Conservation (phyloP, 2,888 invertebrate species). For the Brachynemurus nebulosus region DNA sequence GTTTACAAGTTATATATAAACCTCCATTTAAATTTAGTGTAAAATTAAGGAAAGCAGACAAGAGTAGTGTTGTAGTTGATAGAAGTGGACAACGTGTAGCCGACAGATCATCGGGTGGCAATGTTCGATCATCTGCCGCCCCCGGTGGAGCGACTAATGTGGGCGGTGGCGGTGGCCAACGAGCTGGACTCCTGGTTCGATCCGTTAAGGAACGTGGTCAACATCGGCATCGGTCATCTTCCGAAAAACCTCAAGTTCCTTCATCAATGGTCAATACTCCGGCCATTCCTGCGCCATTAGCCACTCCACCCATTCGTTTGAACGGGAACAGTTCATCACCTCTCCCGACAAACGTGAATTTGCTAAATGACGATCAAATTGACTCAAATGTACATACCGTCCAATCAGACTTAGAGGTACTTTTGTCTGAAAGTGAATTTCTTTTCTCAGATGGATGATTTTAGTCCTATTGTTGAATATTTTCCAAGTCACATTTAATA, state of each 20-base stretch:
- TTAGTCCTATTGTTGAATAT: too few species aligned
- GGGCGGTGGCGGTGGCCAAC: constrained; percentile 19
- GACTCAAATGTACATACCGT: constrained; percentile 45
- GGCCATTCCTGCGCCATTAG: constrained; percentile 7
- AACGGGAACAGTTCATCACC: too few species aligned
- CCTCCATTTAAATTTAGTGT: constrained; percentile 79
- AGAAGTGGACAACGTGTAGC: constrained; percentile 34
- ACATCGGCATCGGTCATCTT: constrained; percentile 18
- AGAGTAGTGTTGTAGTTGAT: constrained; percentile 46
- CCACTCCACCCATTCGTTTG: too few species aligned
- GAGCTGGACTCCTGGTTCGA: constrained; percentile 36
- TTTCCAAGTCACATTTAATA: too few species aligned
- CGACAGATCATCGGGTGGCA: constrained; percentile 20
- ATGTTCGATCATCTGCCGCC: too few species aligned
- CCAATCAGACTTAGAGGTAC: constrained; percentile 44
- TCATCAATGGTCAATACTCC: not conserved
- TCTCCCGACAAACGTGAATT: constrained; percentile 4
- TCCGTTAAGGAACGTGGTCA: constrained; percentile 24
- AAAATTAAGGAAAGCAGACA: constrained; percentile 58
- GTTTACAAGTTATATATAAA: constrained; percentile 74
- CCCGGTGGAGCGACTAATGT: constrained; percentile 15
- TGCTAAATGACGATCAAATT: constrained; percentile 26
- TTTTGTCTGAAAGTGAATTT: constrained; percentile 42
- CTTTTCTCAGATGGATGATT: constrained; percentile 38
- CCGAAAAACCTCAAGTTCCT: constrained; percentile 23